phyloP scores from a whole-genome alignment of 2,797 vertebrate species.

The Gila robusta region DNA sequence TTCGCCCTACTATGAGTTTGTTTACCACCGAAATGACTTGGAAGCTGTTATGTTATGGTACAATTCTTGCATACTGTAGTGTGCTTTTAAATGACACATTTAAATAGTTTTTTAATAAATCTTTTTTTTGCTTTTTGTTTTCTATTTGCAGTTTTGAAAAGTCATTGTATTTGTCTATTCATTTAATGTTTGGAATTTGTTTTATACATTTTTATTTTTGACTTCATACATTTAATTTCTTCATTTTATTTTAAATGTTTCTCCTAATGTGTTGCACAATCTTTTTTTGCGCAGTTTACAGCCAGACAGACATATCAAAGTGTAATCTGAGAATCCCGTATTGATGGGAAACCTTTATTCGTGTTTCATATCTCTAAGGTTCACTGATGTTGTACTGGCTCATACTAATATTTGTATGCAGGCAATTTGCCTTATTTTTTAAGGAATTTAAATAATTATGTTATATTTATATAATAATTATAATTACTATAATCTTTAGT shows the following conservation, averaged over 20 bases:
- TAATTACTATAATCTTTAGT: neutral
- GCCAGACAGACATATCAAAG: neutral
- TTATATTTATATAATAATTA: neutral
- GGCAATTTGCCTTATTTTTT: neutral
- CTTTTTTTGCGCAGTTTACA: neutral
- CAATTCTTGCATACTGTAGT: too few species aligned
- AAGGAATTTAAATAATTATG: neutral
- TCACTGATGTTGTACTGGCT: neutral
- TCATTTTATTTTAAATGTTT: constrained; percentile 7
- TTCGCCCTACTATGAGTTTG: too few species aligned
- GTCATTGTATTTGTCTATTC: neutral
- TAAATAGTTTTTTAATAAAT: neutral
- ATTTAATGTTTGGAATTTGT: neutral
- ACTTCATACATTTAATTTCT: neutral
- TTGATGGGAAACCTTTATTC: neutral
- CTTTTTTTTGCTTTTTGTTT: neutral
- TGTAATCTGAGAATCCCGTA: neutral
- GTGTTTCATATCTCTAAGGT: neutral
- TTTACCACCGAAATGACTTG: too few species aligned
- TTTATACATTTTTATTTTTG: neutral
- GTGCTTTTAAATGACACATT: neutral
- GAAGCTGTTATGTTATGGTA: too few species aligned
- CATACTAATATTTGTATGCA: neutral
- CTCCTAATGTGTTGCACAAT: neutral
- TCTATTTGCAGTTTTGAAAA: too few species aligned